Conservation (phyloP, 2,797 vertebrate species). For the Pseudotriccus pelzelni region DNA sequence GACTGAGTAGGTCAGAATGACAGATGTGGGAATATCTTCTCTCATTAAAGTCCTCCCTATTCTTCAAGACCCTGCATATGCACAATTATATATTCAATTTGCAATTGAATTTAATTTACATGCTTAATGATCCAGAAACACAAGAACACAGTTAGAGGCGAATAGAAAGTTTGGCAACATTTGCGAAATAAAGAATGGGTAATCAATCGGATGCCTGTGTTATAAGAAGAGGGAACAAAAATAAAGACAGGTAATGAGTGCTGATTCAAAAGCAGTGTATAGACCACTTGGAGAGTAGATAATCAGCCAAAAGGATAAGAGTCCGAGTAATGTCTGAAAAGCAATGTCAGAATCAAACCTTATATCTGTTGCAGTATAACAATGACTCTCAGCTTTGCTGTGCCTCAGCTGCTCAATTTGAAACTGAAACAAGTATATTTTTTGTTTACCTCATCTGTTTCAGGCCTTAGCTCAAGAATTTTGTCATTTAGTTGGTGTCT, state of each 20-base stretch:
- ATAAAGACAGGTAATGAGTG: not conserved
- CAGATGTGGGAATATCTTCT: constrained; percentile 33
- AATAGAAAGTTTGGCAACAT: constrained; percentile 45
- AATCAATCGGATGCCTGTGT: not conserved
- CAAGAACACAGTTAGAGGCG: constrained; percentile 6
- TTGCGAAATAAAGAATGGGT: not conserved
- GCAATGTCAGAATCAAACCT: not conserved
- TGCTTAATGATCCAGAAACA: constrained; percentile 49
- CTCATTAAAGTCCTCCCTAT: constrained; percentile 24
- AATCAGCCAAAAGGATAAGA: not conserved
- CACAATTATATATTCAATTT: constrained; percentile 38
- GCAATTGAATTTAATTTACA: constrained; percentile 51
- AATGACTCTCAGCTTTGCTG: not conserved
- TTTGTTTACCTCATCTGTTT: not conserved
- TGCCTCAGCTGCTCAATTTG: not conserved
- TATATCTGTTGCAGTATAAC: not conserved
- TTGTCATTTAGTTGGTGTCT: not conserved
- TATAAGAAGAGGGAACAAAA: not conserved
- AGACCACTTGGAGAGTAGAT: not conserved
- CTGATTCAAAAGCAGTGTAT: not conserved
- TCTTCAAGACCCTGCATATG: constrained; percentile 11
- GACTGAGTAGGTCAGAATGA: constrained; percentile 47
- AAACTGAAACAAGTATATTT: not conserved
- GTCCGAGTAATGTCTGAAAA: not conserved
- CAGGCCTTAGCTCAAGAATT: not conserved